A percentile compares a stretch with the other conserved stretches of the same genome.
These are phyloP conservation scores for Pangasius larnaudii DNA, from an alignment of 2,797 vertebrate genomes.

Conservation along the genomic window DNA sequence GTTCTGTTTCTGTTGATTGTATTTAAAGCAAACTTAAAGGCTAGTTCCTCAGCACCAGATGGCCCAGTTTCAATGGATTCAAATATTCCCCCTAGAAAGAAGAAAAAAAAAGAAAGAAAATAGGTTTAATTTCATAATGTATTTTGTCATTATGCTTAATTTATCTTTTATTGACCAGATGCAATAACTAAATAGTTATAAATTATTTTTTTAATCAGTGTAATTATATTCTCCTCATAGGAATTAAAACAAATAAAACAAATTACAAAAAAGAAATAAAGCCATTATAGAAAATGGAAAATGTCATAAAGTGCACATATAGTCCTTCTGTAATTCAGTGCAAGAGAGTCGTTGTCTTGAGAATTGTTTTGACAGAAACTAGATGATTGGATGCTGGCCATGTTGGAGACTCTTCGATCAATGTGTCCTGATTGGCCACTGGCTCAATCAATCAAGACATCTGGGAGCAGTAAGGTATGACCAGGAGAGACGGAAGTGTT, in stretches of 20 bases:
- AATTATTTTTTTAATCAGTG: neutral
- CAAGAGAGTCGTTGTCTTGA: conserved; percentile 56
- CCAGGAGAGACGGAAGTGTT: conserved; percentile 74
- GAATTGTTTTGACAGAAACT: conserved; percentile 68
- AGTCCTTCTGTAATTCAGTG: conserved; percentile 39
- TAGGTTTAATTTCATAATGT: neutral
- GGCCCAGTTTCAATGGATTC: conserved; percentile 96
- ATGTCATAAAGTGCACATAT: conserved; percentile 12
- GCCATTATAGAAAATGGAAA: neutral
- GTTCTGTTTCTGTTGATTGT: conserved; percentile 99
- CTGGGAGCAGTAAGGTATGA: conserved; percentile 65
- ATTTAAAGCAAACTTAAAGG: conserved; percentile 99
- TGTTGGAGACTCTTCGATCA: conserved; percentile 68
- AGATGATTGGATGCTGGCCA: conserved; percentile 70
- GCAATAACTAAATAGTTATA: neutral
- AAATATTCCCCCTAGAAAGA: conserved; percentile 90
- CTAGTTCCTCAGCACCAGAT: conserved; percentile 96
- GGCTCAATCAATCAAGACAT: conserved; percentile 75
- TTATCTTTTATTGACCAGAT: neutral
- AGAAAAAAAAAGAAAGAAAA: conserved; percentile 17
- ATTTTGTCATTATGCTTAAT: neutral
- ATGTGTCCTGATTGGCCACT: conserved; percentile 72
- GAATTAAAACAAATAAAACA: neutral
- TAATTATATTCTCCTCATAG: neutral
- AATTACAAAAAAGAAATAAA: neutral